Conservation (phyloP, 2,113 vertebrate genomes). For the Odocoileus hemionus region DNA sequence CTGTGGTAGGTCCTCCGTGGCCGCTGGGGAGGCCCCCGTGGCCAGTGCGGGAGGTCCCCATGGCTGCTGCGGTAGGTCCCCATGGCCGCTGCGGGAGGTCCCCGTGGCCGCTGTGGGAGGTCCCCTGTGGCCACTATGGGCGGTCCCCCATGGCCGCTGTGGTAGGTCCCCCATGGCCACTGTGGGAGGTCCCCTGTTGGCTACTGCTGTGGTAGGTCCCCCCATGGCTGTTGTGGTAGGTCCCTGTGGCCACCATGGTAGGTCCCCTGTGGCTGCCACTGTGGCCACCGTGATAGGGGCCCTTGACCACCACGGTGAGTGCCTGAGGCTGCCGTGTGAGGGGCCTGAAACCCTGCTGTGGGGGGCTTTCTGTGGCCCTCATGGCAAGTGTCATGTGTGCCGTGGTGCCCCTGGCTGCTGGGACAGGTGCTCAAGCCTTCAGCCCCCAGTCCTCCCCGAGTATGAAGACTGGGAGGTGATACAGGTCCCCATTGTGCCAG, state of each 20-base stretch:
- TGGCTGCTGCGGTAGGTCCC: slow-evolving; percentile 86
- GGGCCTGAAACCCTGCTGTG: slow-evolving; percentile 59
- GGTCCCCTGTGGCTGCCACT: background rate
- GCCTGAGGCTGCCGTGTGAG: background rate
- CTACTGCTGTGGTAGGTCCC: too few species aligned
- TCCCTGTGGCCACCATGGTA: slow-evolving; percentile 84
- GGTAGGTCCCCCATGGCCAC: slow-evolving; percentile 73
- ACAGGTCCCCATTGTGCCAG: background rate
- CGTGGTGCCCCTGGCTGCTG: background rate
- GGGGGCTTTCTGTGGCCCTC: background rate
- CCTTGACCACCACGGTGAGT: background rate
- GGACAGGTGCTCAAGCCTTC: background rate
- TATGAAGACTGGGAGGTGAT: background rate
- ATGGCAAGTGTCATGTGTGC: rapidly evolving
- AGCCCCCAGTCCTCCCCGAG: background rate
- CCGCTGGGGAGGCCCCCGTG: background rate
- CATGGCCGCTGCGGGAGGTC: background rate
- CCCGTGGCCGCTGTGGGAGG: rapidly evolving
- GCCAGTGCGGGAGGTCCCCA: background rate
- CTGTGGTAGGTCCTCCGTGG: too few species aligned
- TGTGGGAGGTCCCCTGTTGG: background rate
- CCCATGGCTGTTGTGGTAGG: background rate
- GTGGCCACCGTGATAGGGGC: background rate
- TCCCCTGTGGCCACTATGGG: rapidly evolving
- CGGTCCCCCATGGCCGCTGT: rapidly evolving